Evolutionary conservation across 2,113 vertebrate species (phyloP).

Genomic region (Maccullochella peelii): DNA sequence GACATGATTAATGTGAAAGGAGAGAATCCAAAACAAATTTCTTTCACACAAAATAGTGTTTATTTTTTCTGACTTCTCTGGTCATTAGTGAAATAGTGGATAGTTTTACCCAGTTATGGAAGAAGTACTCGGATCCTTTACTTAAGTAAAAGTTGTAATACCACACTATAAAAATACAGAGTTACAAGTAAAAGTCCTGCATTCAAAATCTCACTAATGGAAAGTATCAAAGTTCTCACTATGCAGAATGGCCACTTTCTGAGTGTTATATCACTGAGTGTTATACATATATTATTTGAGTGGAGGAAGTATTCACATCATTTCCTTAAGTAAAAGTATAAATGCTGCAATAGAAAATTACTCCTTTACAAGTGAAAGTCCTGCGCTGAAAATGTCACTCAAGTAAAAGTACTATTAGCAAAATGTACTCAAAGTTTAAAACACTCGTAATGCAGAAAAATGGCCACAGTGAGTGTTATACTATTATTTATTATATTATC

Average conservation of each 20-base stretch:
- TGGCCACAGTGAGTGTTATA: neutral
- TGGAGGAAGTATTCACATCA: neutral
- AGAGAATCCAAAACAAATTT: constrained; percentile 12
- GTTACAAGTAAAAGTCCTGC: neutral
- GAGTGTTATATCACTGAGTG: neutral
- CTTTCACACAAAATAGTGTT: neutral
- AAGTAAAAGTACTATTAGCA: neutral
- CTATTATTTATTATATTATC: neutral
- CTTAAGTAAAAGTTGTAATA: neutral
- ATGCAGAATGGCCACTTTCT: neutral
- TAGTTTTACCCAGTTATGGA: neutral
- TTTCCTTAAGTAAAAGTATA: neutral
- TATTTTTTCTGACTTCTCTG: neutral
- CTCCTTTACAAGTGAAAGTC: neutral
- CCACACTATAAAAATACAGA: neutral
- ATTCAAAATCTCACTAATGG: neutral
- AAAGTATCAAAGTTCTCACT: neutral
- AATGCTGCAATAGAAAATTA: neutral
- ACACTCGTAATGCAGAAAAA: neutral
- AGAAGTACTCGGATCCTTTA: neutral
- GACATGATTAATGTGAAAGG: constrained; percentile 41
- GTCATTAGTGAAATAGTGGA: neutral
- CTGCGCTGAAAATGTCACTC: neutral
- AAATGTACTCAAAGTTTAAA: neutral
- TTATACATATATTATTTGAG: neutral